Evolutionary conservation across 2,797 vertebrate species (phyloP).

Genomic region (Melopsittacus undulatus): DNA sequence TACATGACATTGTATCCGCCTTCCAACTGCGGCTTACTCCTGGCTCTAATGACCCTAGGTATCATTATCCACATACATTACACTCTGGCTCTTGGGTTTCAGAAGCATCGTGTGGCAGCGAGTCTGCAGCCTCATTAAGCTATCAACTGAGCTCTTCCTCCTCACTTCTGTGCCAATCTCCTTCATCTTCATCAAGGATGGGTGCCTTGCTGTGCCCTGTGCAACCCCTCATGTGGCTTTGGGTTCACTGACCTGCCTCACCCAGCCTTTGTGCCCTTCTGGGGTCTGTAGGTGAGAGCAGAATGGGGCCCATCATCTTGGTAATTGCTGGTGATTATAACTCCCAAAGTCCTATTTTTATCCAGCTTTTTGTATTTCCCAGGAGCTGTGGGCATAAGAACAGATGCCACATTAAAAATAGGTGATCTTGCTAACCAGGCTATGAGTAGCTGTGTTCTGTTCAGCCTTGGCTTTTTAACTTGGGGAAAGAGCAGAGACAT

Average conservation of each 20-base stretch:
- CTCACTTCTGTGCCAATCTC: accelerated
- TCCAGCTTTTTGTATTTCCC: background rate
- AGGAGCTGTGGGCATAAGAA: background rate
- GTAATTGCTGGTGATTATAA: background rate
- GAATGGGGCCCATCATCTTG: accelerated
- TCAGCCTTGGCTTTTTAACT: background rate
- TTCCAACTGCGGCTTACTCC: background rate
- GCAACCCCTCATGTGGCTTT: accelerated
- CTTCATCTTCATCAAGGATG: background rate
- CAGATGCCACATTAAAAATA: background rate
- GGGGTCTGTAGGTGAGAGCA: background rate
- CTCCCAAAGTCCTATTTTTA: background rate
- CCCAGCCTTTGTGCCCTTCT: accelerated
- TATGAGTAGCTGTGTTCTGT: background rate
- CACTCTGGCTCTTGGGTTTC: slow-evolving; percentile 19
- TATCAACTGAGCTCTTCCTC: background rate
- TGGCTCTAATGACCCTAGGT: background rate
- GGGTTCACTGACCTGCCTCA: background rate
- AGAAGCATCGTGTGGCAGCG: background rate
- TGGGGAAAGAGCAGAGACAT: background rate
- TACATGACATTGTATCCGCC: background rate
- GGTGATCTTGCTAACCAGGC: background rate
- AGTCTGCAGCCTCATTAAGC: background rate
- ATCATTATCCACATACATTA: background rate
- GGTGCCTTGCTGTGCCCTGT: background rate